Conservation (phyloP, 2,888 invertebrate species). For the Drosophila maculinotata region DNA sequence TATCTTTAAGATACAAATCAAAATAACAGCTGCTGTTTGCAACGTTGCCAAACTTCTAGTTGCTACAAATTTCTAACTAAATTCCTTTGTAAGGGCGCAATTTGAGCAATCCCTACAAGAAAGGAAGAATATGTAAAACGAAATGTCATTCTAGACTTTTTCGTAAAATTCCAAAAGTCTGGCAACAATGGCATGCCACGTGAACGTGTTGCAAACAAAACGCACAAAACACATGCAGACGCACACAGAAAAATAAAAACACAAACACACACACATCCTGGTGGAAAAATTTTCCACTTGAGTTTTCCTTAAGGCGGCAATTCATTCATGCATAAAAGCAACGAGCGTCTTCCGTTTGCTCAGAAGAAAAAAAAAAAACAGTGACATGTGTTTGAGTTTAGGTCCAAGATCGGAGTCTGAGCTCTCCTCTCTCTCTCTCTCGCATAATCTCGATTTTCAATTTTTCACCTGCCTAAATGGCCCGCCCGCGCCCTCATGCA, state of each 20-base stretch:
- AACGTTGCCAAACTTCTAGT: constrained; percentile 44
- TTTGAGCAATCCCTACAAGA: constrained; percentile 47
- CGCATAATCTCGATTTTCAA: constrained; percentile 76
- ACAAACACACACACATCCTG: constrained; percentile 39
- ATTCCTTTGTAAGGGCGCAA: constrained; percentile 39
- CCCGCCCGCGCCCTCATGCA: constrained; percentile 57
- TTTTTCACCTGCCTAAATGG: constrained; percentile 75
- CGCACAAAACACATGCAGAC: constrained; percentile 31
- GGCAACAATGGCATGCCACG: constrained; percentile 51
- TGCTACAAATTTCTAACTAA: constrained; percentile 31
- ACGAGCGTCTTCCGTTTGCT: constrained; percentile 65
- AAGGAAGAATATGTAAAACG: constrained; percentile 45
- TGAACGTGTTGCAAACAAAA: constrained; percentile 73
- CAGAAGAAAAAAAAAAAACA: constrained; percentile 34
- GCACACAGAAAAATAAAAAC: constrained; percentile 44
- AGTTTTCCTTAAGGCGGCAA: constrained; percentile 52
- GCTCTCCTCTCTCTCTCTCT: constrained; percentile 23
- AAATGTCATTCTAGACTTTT: constrained; percentile 55
- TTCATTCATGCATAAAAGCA: constrained; percentile 64
- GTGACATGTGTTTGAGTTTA: constrained; percentile 73
- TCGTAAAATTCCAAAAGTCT: constrained; percentile 36
- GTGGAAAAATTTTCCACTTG: constrained; percentile 69
- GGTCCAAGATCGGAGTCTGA: constrained; percentile 22
- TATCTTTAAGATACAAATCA: constrained; percentile 33
- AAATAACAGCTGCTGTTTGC: constrained; percentile 32